A percentile compares a stretch with the other conserved stretches of the same genome.
Evolutionary conservation across 2,797 vertebrate species (phyloP).

Genomic region (Labeo calbasu): DNA sequence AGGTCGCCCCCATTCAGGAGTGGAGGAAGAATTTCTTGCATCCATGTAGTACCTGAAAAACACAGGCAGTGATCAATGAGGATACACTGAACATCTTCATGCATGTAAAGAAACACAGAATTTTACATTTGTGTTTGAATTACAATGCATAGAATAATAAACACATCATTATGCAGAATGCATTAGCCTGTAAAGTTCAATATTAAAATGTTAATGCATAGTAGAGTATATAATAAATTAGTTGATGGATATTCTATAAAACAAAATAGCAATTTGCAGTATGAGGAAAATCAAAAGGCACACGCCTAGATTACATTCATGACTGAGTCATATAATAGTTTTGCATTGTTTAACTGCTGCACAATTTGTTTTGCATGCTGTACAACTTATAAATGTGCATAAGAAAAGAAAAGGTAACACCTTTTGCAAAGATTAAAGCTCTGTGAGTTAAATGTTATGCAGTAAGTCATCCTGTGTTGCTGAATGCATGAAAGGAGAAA

Average conservation of each 20-base stretch:
- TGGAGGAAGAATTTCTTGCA: slow-evolving; percentile 81
- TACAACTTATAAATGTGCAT: not conserved
- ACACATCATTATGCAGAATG: not conserved
- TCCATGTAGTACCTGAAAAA: slow-evolving; percentile 78
- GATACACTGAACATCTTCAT: no score
- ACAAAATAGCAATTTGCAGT: not conserved
- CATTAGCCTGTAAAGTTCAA: not conserved
- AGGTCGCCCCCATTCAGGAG: slow-evolving; percentile 82
- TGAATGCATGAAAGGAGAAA: not conserved
- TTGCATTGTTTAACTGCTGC: not conserved
- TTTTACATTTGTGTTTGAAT: no score
- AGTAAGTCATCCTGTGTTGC: not conserved
- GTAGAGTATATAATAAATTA: not conserved
- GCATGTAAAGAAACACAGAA: no score
- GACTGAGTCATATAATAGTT: not conserved
- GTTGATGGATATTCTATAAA: not conserved
- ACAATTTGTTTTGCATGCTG: not conserved
- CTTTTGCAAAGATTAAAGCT: not conserved
- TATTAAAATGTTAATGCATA: not conserved
- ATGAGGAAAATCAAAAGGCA: not conserved
- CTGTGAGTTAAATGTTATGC: not conserved
- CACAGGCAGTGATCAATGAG: not conserved
- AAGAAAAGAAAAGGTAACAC: not conserved
- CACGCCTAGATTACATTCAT: not conserved
- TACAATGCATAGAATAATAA: not conserved